Conservation (phyloP, 2,797 vertebrate genomes). For the Hypotaenidia okinawae region DNA sequence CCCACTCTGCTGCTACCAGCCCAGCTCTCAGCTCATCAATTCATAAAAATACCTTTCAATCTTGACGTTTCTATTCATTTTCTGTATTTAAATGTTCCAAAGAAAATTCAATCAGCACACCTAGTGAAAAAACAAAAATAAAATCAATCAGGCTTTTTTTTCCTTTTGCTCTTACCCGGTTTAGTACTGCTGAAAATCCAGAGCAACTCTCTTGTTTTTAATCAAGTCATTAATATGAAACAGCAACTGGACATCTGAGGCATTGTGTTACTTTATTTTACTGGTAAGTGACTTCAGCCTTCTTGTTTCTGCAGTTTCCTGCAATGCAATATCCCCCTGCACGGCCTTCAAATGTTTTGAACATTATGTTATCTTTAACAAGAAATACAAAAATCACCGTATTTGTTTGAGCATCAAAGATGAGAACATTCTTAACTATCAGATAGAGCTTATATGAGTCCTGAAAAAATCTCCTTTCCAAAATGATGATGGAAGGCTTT, state of each 20-base stretch:
- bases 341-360: not conserved
- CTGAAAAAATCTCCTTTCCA: conserved; percentile 80
- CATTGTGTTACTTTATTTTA: not conserved
- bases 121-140: not conserved
- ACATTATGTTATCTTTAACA: not conserved
- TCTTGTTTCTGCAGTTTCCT: not conserved
- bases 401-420: conserved; percentile 77
- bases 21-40: not conserved
- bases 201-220: not conserved
- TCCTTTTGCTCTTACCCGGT: not conserved
- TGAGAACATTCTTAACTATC: conserved; percentile 80
- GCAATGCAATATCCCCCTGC: not conserved
- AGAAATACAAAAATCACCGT: not conserved
- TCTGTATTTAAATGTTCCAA: not conserved
- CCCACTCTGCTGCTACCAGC: not conserved
- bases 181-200: not conserved
- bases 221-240: not conserved
- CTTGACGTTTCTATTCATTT: not conserved
- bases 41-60: not conserved
- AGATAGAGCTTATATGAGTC: conserved; percentile 78
- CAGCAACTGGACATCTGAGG: not conserved
- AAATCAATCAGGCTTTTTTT: not conserved
- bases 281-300: not conserved
- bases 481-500: conserved; percentile 78
- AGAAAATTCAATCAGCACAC: not conserved